These are phyloP conservation scores for Battus philenor DNA, from an alignment of 1,140 invertebrate genomes.

Conservation along the genomic window DNA sequence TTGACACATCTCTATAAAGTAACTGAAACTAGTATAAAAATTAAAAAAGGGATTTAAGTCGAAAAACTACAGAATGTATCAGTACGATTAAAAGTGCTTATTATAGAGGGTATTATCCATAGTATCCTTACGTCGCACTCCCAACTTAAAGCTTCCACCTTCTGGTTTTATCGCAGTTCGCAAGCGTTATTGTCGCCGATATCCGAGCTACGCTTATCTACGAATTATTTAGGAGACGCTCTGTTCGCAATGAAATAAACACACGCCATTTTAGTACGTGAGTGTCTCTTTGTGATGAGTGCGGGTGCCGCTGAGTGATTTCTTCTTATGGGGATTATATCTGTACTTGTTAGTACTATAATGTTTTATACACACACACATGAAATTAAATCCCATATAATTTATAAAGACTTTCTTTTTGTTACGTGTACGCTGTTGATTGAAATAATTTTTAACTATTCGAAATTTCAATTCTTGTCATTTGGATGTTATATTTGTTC, in stretches of 20 bases:
- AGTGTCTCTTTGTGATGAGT: slow-evolving; percentile 17
- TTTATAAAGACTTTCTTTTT: no score
- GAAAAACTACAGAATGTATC: no score
- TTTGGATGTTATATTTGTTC: no score
- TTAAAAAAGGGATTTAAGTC: no score
- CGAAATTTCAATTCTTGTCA: no score
- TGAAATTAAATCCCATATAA: no score
- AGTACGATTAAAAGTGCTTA: no score
- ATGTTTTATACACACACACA: not conserved
- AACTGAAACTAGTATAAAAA: no score
- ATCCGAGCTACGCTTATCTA: slow-evolving; percentile 36
- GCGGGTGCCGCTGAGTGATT: not conserved
- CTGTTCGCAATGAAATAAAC: slow-evolving; percentile 47
- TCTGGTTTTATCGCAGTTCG: slow-evolving; percentile 39
- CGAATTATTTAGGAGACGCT: slow-evolving; percentile 47
- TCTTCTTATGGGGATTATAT: not conserved
- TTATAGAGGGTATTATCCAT: slow-evolving; percentile 29
- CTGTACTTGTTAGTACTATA: not conserved
- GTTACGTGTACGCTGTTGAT: no score
- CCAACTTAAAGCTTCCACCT: slow-evolving; percentile 31
- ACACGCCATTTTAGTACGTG: slow-evolving; percentile 24
- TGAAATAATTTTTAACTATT: no score
- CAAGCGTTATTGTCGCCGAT: slow-evolving; percentile 42
- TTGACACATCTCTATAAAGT: no score
- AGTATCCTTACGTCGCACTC: slow-evolving; percentile 13